Evolutionary conservation across 2,888 invertebrate genomes (phyloP).

Genomic region (Corbicula japonica): DNA sequence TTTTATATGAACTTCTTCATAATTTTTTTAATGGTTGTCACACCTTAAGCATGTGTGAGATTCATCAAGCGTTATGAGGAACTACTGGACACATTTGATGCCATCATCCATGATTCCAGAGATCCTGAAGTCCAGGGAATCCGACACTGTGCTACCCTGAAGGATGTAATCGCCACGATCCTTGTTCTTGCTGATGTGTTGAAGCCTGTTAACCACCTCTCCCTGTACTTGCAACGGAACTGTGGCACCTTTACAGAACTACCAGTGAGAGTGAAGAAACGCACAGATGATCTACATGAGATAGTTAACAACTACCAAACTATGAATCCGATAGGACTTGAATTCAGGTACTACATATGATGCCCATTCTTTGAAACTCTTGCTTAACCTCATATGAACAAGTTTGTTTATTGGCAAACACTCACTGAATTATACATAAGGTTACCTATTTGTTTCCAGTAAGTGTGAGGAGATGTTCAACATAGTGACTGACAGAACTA

Average conservation of each 20-base stretch:
- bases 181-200: constrained; percentile 10
- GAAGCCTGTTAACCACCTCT: too few species aligned
- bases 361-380: too few species aligned
- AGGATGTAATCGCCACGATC: not conserved
- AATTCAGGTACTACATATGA: too few species aligned
- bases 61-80: constrained; percentile 3
- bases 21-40: constrained; percentile 14
- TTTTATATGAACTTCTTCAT: too few species aligned
- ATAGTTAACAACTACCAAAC: not conserved
- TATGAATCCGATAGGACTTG: not conserved
- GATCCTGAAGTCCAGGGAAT: constrained; percentile 14
- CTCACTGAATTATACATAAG: too few species aligned
- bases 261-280: not conserved
- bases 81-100: too few species aligned
- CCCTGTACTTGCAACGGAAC: constrained; percentile 8
- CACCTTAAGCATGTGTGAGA: constrained; percentile 6
- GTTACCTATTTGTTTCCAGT: constrained; percentile 1
- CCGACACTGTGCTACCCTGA: not conserved
- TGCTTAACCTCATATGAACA: too few species aligned
- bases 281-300: not conserved
- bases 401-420: too few species aligned
- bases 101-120: too few species aligned
- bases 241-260: constrained; percentile 3
- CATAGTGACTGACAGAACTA: too few species aligned
- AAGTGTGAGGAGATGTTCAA: not conserved